Evolutionary conservation across 2,113 vertebrate genomes (phyloP).

Genomic region (Zapornia atra): DNA sequence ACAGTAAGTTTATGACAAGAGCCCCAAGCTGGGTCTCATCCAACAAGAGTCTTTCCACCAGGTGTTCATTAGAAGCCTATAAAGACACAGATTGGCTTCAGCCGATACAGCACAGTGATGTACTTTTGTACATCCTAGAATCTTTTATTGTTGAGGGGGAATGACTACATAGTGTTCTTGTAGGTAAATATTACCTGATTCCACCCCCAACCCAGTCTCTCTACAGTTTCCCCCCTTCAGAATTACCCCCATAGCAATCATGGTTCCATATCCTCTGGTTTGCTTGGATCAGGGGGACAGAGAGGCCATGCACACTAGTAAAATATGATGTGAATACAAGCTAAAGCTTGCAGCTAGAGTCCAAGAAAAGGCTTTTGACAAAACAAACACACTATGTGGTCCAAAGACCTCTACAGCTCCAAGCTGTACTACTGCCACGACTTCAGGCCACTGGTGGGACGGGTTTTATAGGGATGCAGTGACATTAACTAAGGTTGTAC

Average conservation of each 20-base stretch:
- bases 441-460: background rate
- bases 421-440: background rate
- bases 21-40: background rate
- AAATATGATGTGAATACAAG: accelerated
- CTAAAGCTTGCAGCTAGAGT: background rate
- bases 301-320: background rate
- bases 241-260: background rate
- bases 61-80: background rate
- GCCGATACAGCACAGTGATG: background rate
- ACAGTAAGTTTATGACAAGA: background rate
- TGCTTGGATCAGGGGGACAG: background rate
- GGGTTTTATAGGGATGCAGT: background rate
- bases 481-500: background rate
- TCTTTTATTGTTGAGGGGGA: background rate
- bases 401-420: background rate
- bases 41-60: background rate
- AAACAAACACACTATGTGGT: background rate
- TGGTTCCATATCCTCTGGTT: background rate
- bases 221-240: background rate
- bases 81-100: background rate
- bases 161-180: accelerated
- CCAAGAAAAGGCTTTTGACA: background rate
- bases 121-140: background rate
- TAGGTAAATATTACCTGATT: background rate
- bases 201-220: background rate